A percentile compares a stretch with the other conserved stretches of the same genome.
Conservation (phyloP, 2,888 invertebrate genomes). For the Acleris literana region DNA sequence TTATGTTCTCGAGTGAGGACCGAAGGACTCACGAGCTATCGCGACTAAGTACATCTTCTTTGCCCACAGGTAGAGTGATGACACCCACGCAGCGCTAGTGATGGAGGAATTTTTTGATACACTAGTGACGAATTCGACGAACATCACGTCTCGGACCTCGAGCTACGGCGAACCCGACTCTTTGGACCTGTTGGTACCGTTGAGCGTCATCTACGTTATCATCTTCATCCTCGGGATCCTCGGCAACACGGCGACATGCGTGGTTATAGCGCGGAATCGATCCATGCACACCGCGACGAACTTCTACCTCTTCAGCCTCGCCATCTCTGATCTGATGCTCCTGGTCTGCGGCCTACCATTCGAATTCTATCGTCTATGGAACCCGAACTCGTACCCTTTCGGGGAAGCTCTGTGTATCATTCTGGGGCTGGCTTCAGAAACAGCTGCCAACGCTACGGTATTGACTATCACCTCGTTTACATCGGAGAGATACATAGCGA, state of each 20-base stretch:
- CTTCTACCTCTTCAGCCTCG: slow-evolving; percentile 91
- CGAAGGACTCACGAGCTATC: too few species aligned
- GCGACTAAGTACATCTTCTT: slow-evolving; percentile 42
- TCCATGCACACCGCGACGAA: slow-evolving; percentile 94
- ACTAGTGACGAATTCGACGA: slow-evolving; percentile 57
- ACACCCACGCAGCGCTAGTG: slow-evolving; percentile 45
- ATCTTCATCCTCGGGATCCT: slow-evolving; percentile 89
- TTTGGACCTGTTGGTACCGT: slow-evolving; percentile 85
- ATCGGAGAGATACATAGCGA: slow-evolving; percentile 93
- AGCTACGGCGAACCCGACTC: slow-evolving; percentile 75
- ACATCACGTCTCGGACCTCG: slow-evolving; percentile 51
- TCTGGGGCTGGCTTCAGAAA: slow-evolving; percentile 91
- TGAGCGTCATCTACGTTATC: slow-evolving; percentile 86
- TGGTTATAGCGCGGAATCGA: slow-evolving; percentile 89
- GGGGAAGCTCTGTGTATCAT: slow-evolving; percentile 90
- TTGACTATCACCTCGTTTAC: slow-evolving; percentile 94
- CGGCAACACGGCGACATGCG: slow-evolving; percentile 91
- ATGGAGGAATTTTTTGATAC: slow-evolving; percentile 60
- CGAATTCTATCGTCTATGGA: slow-evolving; percentile 90
- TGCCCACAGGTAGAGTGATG: slow-evolving; percentile 58
- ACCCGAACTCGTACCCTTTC: slow-evolving; percentile 88
- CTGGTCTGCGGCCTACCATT: slow-evolving; percentile 90
- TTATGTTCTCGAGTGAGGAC: too few species aligned
- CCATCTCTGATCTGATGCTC: slow-evolving; percentile 89
- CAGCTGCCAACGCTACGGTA: slow-evolving; percentile 93